These are phyloP conservation scores for Dendrophyllia cribrosa DNA, from an alignment of 64 coral and sea anemone species.

Conservation along the genomic window DNA sequence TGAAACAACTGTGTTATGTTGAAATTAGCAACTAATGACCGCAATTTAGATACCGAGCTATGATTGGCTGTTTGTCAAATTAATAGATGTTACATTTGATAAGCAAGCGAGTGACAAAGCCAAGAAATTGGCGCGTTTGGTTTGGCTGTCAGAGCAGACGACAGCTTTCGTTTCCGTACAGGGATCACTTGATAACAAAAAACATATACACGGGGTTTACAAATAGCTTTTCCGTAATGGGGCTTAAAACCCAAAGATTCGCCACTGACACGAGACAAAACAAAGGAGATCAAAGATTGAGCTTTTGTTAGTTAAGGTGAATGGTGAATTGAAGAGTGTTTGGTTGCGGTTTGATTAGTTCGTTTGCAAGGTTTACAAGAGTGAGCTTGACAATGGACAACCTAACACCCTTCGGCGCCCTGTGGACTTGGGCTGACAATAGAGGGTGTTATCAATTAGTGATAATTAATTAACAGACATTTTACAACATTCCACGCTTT, in stretches of 20 bases:
- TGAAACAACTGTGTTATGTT: conserved; percentile 96
- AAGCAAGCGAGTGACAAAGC: conserved; percentile 89
- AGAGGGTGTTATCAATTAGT: conserved; percentile 97
- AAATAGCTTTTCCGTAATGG: conserved; percentile 29
- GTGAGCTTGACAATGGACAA: conserved; percentile 57
- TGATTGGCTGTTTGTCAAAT: conserved; percentile 99
- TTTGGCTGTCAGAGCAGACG: conserved; percentile 77
- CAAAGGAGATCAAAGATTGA: not conserved
- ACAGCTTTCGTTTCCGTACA: conserved; percentile 85
- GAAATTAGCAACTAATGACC: conserved; percentile 99
- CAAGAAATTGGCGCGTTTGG: conserved; percentile 78
- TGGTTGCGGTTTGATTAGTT: conserved; percentile 30
- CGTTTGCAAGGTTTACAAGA: conserved; percentile 41
- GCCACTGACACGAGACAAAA: conserved; percentile 2
- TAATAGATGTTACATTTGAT: conserved; percentile 98
- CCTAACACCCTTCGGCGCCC: conserved; percentile 76
- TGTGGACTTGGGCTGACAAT: conserved; percentile 75
- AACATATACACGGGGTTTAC: conserved; percentile 82
- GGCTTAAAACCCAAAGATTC: conserved; percentile 46
- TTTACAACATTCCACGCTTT: conserved; percentile 95
- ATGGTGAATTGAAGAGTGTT: not conserved
- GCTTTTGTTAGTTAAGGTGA: conserved; percentile 7
- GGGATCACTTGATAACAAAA: conserved; percentile 90
- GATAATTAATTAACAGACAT: conserved; percentile 99
- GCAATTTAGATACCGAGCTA: conserved; percentile 92